Conservation (phyloP, 2,888 invertebrate species). For the Ormia ochracea region DNA sequence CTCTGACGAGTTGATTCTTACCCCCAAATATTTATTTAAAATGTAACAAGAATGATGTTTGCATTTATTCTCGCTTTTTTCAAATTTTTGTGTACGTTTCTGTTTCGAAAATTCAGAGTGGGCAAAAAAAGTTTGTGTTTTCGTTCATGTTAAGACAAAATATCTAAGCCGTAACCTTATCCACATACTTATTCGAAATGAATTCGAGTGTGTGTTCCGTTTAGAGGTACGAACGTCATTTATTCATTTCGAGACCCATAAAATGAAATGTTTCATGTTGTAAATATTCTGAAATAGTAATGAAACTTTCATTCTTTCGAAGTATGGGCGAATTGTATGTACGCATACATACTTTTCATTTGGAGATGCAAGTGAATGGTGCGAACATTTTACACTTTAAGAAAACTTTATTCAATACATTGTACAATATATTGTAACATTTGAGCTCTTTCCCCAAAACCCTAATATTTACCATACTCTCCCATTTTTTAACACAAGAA, state of each 20-base stretch:
- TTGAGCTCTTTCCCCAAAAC: too few species aligned
- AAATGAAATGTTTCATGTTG: conserved; percentile 73
- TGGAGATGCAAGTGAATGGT: background rate
- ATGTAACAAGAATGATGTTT: conserved; percentile 66
- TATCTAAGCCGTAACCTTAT: conserved; percentile 52
- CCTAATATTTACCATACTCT: too few species aligned
- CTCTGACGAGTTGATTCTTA: background rate
- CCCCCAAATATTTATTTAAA: conserved; percentile 44
- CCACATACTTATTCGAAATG: conserved; percentile 28
- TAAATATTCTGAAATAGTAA: conserved; percentile 67
- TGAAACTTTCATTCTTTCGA: conserved; percentile 45
- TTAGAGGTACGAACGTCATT: conserved; percentile 69
- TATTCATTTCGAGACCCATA: conserved; percentile 75
- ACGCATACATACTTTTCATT: background rate
- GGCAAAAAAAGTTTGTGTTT: conserved; percentile 57
- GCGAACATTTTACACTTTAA: too few species aligned
- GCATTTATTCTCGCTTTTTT: conserved; percentile 54
- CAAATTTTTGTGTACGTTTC: conserved; percentile 65
- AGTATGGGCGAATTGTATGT: conserved; percentile 23
- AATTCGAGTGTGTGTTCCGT: conserved; percentile 12
- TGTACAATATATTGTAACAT: too few species aligned
- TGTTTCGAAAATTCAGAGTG: background rate
- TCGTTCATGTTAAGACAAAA: conserved; percentile 65
- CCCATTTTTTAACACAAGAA: too few species aligned
- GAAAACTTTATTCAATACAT: too few species aligned